Percentiles rank a stretch among this genome's conserved stretches.
Conservation (phyloP, 2,888 invertebrate species). For the Agrochola lota region DNA sequence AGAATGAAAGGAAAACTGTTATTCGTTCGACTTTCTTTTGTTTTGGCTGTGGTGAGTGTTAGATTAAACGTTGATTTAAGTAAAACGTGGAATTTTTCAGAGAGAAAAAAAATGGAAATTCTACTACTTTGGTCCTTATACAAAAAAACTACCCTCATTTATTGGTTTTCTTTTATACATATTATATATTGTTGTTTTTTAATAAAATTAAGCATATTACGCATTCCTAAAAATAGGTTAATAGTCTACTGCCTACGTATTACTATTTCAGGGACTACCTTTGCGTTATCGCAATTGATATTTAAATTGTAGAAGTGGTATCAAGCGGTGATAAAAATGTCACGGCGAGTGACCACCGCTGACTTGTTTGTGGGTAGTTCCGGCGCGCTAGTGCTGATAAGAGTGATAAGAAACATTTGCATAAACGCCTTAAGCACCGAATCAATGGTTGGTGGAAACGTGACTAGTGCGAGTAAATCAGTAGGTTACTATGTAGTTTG, state of each 20-base stretch:
- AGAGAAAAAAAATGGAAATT: too few species aligned
- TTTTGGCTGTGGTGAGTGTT: neutral
- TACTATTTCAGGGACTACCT: slow-evolving; percentile 28
- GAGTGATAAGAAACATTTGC: slow-evolving; percentile 48
- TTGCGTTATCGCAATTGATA: slow-evolving; percentile 50
- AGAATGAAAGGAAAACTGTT: slow-evolving; percentile 6
- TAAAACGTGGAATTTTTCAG: neutral
- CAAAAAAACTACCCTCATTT: neutral
- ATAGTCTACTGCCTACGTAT: neutral
- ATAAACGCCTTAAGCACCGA: slow-evolving; percentile 56
- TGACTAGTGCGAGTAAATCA: slow-evolving; percentile 48
- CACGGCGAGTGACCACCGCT: slow-evolving; percentile 52
- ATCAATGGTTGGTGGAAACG: slow-evolving; percentile 43
- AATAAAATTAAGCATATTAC: neutral
- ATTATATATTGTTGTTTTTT: neutral
- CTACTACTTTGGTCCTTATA: neutral
- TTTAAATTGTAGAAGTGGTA: slow-evolving; percentile 50
- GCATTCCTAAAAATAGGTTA: neutral
- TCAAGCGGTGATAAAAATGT: slow-evolving; percentile 58
- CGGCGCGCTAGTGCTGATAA: slow-evolving; percentile 52
- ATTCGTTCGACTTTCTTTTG: neutral
- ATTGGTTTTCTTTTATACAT: neutral
- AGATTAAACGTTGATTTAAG: neutral
- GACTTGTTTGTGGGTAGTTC: slow-evolving; percentile 63
- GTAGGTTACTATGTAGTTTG: neutral